These are phyloP conservation scores for Papilio dardanus DNA, from an alignment of 1,140 invertebrate species.

Conservation along the genomic window DNA sequence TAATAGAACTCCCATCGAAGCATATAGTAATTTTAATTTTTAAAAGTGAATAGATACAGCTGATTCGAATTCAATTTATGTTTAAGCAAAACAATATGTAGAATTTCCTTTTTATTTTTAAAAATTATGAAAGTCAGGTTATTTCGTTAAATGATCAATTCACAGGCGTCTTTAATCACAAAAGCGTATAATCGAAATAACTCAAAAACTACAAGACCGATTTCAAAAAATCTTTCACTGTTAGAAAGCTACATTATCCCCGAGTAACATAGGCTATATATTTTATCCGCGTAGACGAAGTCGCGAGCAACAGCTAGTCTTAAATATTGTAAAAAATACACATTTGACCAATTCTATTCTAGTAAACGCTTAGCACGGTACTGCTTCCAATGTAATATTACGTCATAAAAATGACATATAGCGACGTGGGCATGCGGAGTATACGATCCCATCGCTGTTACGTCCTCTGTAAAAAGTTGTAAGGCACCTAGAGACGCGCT, in stretches of 20 bases:
- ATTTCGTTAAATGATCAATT: no score
- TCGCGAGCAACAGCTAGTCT: no score
- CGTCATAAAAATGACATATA: conserved; percentile 74
- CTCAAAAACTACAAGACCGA: no score
- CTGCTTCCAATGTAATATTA: conserved; percentile 62
- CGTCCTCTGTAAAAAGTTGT: conserved; percentile 61
- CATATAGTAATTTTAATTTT: neutral
- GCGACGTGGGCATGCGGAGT: conserved; percentile 60
- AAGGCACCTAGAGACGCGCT: conserved; percentile 52
- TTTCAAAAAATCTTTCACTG: no score
- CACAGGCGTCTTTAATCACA: no score
- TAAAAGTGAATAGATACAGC: neutral
- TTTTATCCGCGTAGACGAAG: no score
- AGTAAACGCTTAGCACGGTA: conserved; percentile 35
- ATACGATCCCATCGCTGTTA: conserved; percentile 53
- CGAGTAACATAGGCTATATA: no score
- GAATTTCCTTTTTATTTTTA: neutral
- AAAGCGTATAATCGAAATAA: no score
- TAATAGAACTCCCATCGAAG: conserved; percentile 34
- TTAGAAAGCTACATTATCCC: no score
- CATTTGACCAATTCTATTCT: conserved; percentile 35
- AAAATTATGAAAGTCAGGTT: no score
- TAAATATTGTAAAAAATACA: no score
- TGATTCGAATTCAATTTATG: neutral
- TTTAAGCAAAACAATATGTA: neutral